phyloP scores from a whole-genome alignment of 2,888 invertebrate species.

The Colletes collaris region DNA sequence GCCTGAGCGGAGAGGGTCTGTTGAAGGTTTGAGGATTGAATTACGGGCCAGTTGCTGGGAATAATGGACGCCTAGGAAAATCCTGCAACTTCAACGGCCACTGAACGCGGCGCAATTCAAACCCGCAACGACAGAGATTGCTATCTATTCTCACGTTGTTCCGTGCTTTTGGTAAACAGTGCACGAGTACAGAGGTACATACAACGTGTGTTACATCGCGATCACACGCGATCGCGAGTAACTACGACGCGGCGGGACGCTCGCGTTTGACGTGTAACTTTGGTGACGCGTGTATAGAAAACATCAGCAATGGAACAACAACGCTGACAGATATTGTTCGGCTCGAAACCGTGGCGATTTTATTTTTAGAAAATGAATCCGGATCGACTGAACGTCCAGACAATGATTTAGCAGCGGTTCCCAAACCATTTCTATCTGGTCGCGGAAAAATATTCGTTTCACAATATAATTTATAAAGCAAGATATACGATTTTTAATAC shows the following conservation, averaged over 20 bases:
- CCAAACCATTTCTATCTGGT: too few relatives aligned
- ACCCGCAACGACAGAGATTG: constrained; percentile 33
- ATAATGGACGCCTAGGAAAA: constrained; percentile 63
- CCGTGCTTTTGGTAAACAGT: constrained; percentile 28
- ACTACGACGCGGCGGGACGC: neutral
- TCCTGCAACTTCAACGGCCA: constrained; percentile 57
- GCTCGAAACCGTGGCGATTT: neutral
- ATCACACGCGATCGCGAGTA: constrained; percentile 17
- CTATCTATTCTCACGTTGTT: constrained; percentile 15
- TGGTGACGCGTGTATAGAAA: constrained; percentile 3
- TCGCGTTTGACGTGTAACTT: constrained; percentile 2
- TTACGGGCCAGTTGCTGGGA: constrained; percentile 56
- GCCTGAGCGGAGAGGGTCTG: constrained; percentile 37
- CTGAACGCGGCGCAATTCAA: constrained; percentile 35
- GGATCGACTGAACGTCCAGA: too few relatives aligned
- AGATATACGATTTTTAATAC: too few relatives aligned
- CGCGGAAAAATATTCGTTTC: too few relatives aligned
- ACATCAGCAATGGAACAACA: neutral
- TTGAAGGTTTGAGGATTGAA: constrained; percentile 50
- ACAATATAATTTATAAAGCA: too few relatives aligned
- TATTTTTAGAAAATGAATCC: neutral
- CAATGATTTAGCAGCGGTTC: too few relatives aligned
- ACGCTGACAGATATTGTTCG: too few relatives aligned
- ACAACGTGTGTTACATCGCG: constrained; percentile 31
- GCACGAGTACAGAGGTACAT: neutral